phyloP scores from a whole-genome alignment of 2,113 vertebrate genomes.

The Chaetodon trifascialis region DNA sequence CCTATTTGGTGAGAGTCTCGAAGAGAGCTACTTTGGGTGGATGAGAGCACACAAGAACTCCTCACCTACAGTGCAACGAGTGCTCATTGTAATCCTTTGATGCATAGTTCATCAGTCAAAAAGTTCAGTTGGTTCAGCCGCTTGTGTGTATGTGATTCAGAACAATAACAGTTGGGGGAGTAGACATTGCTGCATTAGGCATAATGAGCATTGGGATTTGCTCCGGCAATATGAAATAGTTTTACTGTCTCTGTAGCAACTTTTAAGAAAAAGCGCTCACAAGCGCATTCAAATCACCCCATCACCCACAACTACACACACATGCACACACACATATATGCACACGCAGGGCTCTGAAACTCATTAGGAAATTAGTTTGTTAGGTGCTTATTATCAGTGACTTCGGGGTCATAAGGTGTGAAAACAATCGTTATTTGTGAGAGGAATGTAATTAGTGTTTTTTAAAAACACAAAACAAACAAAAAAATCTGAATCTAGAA shows the following conservation, averaged over 20 bases:
- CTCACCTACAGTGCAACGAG: slow-evolving; percentile 75
- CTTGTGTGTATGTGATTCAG: slow-evolving; percentile 69
- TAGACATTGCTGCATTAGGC: slow-evolving; percentile 68
- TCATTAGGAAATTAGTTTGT: slow-evolving; percentile 46
- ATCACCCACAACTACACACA: slow-evolving; percentile 18
- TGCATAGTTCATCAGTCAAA: slow-evolving; percentile 82
- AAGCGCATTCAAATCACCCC: slow-evolving; percentile 49
- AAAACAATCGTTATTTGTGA: slow-evolving; percentile 41
- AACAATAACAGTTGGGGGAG: slow-evolving; percentile 75
- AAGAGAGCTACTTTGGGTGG: slow-evolving; percentile 67
- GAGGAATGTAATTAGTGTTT: slow-evolving; percentile 36
- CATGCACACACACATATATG: slow-evolving; percentile 9
- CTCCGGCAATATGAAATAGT: slow-evolving; percentile 59
- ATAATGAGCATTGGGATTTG: slow-evolving; percentile 80
- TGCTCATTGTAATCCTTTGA: slow-evolving; percentile 68
- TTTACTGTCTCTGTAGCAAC: slow-evolving; percentile 66
- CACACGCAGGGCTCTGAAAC: slow-evolving; percentile 24
- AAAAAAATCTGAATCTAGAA: neutral
- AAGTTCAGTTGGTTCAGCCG: slow-evolving; percentile 78
- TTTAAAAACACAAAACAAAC: slow-evolving; percentile 7
- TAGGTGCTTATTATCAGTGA: slow-evolving; percentile 53
- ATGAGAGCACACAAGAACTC: slow-evolving; percentile 67
- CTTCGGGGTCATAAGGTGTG: slow-evolving; percentile 47
- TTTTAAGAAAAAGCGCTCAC: slow-evolving; percentile 61
- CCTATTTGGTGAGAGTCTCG: slow-evolving; percentile 54